Percentiles rank a stretch among this genome's conserved stretches.
Evolutionary conservation across 2,797 vertebrate genomes (phyloP).

Genomic region (Anolis apletophallus): DNA sequence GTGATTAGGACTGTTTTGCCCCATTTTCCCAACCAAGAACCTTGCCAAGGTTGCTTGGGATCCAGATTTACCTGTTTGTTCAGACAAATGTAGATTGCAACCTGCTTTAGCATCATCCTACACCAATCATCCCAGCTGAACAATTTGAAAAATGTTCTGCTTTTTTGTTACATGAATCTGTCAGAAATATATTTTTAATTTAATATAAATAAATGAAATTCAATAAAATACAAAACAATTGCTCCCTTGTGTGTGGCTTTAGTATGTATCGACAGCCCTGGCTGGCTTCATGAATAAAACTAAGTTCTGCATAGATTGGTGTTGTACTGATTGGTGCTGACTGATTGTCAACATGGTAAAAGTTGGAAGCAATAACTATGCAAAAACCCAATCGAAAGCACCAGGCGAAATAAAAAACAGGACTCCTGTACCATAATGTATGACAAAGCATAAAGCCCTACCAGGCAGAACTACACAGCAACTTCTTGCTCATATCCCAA

Average conservation of each 20-base stretch:
- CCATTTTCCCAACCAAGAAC: slow-evolving; percentile 67
- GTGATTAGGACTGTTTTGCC: slow-evolving; percentile 63
- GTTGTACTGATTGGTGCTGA: neutral
- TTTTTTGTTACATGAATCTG: slow-evolving; percentile 99
- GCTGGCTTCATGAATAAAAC: neutral
- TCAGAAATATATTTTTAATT: slow-evolving; percentile 99
- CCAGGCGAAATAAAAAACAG: neutral
- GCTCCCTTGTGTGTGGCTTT: slow-evolving; percentile 9
- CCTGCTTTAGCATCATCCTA: slow-evolving; percentile 78
- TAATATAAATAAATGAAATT: slow-evolving; percentile 99
- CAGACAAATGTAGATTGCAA: slow-evolving; percentile 74
- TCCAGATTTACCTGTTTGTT: slow-evolving; percentile 75
- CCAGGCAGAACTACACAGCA: neutral
- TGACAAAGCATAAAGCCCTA: no score
- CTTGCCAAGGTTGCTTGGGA: slow-evolving; percentile 70
- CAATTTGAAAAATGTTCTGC: slow-evolving; percentile 95
- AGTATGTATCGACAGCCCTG: neutral
- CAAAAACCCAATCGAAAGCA: neutral
- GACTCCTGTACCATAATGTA: neutral
- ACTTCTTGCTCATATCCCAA: neutral
- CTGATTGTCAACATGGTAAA: neutral
- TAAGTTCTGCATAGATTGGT: neutral
- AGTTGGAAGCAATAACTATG: neutral
- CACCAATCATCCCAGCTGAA: slow-evolving; percentile 88
- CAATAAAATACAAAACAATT: slow-evolving; percentile 89